Conservation (phyloP, 2,888 invertebrate genomes). For the Stramonita haemastoma region DNA sequence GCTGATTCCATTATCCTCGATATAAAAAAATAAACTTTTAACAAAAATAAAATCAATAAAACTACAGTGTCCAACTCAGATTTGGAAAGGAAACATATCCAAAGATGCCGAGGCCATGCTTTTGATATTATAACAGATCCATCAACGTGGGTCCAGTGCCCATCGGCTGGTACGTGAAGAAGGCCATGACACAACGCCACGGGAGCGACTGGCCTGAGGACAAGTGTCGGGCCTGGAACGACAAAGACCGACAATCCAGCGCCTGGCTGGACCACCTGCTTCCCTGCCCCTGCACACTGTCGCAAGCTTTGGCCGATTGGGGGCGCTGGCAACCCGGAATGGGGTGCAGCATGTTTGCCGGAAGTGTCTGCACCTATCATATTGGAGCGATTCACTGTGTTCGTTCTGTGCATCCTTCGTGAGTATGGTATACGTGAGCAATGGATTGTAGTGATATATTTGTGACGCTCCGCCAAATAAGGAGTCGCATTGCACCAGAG, state of each 20-base stretch:
- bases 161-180: constrained; percentile 69
- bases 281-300: constrained; percentile 91
- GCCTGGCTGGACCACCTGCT: constrained; percentile 83
- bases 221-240: constrained; percentile 94
- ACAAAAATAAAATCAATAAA: too few species aligned
- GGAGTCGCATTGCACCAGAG: too few species aligned
- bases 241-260: constrained; percentile 90
- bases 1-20: too few species aligned
- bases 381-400: constrained; percentile 95
- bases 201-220: constrained; percentile 89
- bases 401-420: constrained; percentile 93
- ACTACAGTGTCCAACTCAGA: too few species aligned
- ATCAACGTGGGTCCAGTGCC: constrained; percentile 60
- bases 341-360: constrained; percentile 80
- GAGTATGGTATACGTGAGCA: constrained; percentile 73
- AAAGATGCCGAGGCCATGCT: too few species aligned
- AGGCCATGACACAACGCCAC: constrained; percentile 71
- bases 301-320: constrained; percentile 93
- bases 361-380: constrained; percentile 84
- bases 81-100: too few species aligned
- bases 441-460: not conserved
- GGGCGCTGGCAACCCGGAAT: constrained; percentile 89
- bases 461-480: too few species aligned
- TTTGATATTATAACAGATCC: constrained; percentile 52
- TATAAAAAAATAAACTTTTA: too few species aligned